These are phyloP conservation scores for Erebia epiphron DNA, from an alignment of 2,888 invertebrate genomes.

Conservation along the genomic window DNA sequence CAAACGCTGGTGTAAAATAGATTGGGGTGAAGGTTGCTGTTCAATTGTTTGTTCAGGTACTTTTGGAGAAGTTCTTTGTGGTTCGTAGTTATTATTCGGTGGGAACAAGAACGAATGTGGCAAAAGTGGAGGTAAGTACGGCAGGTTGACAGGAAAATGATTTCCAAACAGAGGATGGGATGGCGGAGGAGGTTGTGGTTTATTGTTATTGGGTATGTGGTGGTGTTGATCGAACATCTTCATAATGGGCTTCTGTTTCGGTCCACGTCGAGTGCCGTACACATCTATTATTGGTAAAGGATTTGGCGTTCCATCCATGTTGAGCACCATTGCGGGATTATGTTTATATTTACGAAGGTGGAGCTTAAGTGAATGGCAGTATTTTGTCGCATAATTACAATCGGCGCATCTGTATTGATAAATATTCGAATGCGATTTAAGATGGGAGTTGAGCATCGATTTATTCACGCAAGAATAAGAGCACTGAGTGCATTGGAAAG, in stretches of 20 bases:
- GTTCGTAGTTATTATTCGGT: constrained; percentile 74
- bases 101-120: constrained; percentile 77
- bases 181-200: constrained; percentile 58
- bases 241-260: constrained; percentile 84
- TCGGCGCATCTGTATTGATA: constrained; percentile 97
- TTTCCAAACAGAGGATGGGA: constrained; percentile 70
- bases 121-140: constrained; percentile 74
- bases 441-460: constrained; percentile 99
- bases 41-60: constrained; percentile 54
- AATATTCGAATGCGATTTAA: constrained; percentile 96
- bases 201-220: constrained; percentile 56
- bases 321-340: constrained; percentile 94
- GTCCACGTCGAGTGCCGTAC: constrained; percentile 94
- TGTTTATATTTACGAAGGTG: constrained; percentile 97
- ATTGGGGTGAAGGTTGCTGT: constrained; percentile 59
- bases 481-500: constrained; percentile 96
- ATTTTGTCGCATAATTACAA: constrained; percentile 98
- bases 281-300: constrained; percentile 94
- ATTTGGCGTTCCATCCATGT: constrained; percentile 94
- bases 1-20: constrained; percentile 68
- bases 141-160: constrained; percentile 74
- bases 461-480: constrained; percentile 97
- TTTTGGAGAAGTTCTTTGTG: constrained; percentile 59
- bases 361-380: constrained; percentile 97
- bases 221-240: constrained; percentile 68